A percentile compares a stretch with the other conserved stretches of the same genome.
Conservation (phyloP, 2,113 vertebrate genomes). For the Chroicocephalus ridibundus region DNA sequence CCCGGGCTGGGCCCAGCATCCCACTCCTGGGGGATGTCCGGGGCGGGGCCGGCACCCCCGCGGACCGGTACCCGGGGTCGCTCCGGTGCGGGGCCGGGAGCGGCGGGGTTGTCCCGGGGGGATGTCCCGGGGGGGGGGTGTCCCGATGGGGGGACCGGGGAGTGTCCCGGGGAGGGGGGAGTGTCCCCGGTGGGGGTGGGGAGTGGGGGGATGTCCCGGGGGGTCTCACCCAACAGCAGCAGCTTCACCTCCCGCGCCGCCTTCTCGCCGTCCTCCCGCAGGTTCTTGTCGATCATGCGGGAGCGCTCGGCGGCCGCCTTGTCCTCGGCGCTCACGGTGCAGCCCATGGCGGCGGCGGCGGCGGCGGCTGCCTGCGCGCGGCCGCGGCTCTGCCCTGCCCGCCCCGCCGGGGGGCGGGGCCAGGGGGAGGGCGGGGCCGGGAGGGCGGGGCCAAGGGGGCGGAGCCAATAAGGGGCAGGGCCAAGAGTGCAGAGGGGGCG, state of each 20-base stretch:
- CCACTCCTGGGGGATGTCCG: background rate
- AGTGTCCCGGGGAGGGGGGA: too few relatives aligned
- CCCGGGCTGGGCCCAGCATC: background rate
- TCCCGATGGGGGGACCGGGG: too few relatives aligned
- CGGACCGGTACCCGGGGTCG: background rate
- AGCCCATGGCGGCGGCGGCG: constrained; percentile 83
- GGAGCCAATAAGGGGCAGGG: background rate
- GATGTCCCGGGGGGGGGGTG: too few relatives aligned
- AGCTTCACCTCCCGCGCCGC: constrained; percentile 93
- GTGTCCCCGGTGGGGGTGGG: background rate
- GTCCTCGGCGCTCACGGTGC: constrained; percentile 93
- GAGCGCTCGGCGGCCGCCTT: constrained; percentile 94
- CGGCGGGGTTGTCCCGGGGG: background rate
- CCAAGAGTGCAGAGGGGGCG: background rate
- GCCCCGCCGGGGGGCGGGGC: background rate
- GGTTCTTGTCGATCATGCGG: constrained; percentile 96
- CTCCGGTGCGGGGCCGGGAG: background rate
- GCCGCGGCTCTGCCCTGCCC: background rate
- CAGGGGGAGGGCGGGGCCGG: background rate
- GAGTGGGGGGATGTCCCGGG: background rate
- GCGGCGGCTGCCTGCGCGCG: constrained; percentile 14
- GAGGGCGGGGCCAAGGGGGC: background rate
- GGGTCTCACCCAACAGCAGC: constrained; percentile 87
- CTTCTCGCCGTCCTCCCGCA: constrained; percentile 94
- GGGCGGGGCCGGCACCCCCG: background rate